A percentile compares a stretch with the other conserved stretches of the same genome.
phyloP scores from a whole-genome alignment of 2,113 vertebrate species.

The Dicerorhinus sumatrensis region DNA sequence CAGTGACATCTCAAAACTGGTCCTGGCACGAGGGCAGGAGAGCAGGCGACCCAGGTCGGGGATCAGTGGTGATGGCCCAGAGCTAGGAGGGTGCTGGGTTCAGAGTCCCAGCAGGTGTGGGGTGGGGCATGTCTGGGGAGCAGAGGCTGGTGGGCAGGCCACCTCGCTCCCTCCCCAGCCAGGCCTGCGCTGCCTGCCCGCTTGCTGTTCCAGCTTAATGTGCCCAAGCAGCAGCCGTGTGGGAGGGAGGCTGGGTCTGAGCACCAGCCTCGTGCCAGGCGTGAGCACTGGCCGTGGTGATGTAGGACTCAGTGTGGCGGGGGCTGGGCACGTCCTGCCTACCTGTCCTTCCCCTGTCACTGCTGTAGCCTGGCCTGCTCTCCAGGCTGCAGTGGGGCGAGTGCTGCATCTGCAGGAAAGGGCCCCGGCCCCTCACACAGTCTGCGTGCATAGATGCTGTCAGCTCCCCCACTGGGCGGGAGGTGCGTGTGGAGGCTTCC shows the following conservation, averaged over 20 bases:
- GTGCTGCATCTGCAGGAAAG: background rate
- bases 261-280: no score
- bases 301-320: background rate
- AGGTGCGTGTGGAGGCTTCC: background rate
- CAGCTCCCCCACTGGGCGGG: background rate
- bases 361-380: no score
- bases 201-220: background rate
- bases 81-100: no score
- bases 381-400: background rate
- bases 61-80: no score
- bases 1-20: background rate
- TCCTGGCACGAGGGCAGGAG: no score
- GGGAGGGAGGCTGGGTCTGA: background rate
- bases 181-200: background rate
- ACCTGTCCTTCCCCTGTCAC: background rate
- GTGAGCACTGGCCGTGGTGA: background rate
- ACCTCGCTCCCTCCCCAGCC: no score
- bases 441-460: background rate
- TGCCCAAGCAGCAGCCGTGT: accelerated
- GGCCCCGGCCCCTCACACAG: background rate
- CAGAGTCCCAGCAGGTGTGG: background rate
- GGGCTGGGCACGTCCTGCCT: background rate
- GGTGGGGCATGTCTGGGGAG: background rate
- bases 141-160: background rate
- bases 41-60: background rate